Evolutionary conservation across 2,113 vertebrate species (phyloP), one percentile per base, ranked within the genome.

Genomic region (Sterrhoptilus dennistouni): DNA sequence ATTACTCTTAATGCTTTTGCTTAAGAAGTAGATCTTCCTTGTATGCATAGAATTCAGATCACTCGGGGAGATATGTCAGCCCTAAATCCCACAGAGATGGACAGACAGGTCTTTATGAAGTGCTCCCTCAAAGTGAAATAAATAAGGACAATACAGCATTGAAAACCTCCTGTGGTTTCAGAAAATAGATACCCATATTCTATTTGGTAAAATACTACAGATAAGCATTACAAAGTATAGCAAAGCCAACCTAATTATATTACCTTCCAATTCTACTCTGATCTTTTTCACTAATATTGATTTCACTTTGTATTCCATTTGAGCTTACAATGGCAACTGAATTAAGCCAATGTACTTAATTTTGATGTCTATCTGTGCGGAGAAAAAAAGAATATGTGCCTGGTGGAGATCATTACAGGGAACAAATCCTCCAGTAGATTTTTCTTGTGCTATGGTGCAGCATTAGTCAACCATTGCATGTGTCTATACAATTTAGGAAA

Each of bases 261-360:
- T 97, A 97, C 86, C 70, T 94, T 89, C 94, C 74, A 95, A 87
- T 97, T 96, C 87, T n/a, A 88, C 78, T 82, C 93, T 93, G 94
- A 95, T 96, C 95, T 97, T 74, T 93, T 95, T 95, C 87, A 89
- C 96, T 87, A 90, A 87, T 96, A 98, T 97, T 95, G 96, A 97
- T 97, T 96, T 97, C 93, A 93, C 93, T 95, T 96, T 93, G 95
- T 96, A 89, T 96, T 87, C 90, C 80, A 95, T 94, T 96, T 96
- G 90, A 92, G 87, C 69, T 95, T 91, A 94, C 92, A 95, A 87
- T 77, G 89, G 93, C 92, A 94, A 96, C 92, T 96, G 87, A 97
- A 97, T 97, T 97, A 97, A 96, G 94, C 92, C 91, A 77, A 92
- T 91, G 95, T 95, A 93, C 92, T 97, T 97, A 95, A 97, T 96